A percentile compares a stretch with the other conserved stretches of the same genome.
These are phyloP conservation scores for Caenorhabditis macrosperma DNA, from an alignment of 2,888 invertebrate species.

Conservation along the genomic window DNA sequence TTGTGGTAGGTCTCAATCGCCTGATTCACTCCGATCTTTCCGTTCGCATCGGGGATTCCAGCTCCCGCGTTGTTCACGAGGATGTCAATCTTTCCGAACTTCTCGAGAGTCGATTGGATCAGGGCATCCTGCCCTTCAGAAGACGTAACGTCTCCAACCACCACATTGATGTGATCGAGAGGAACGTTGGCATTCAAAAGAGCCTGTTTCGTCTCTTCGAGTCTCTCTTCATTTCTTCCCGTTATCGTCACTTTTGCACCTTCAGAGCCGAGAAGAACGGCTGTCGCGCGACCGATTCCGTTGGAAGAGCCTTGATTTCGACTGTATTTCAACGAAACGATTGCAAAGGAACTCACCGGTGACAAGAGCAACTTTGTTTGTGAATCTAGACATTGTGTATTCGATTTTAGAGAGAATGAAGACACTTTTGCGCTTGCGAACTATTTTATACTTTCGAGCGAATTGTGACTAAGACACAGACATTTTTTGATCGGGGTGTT, in stretches of 20 bases:
- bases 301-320: constrained; percentile 57
- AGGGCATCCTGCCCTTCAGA: constrained; percentile 41
- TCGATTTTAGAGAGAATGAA: constrained; percentile 20
- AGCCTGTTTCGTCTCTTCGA: constrained; percentile 46
- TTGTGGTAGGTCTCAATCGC: constrained; percentile 31
- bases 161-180: constrained; percentile 22
- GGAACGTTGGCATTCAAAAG: constrained; percentile 24
- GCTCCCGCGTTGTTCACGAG: constrained; percentile 38
- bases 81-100: constrained; percentile 58
- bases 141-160: constrained; percentile 48
- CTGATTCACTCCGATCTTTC: constrained; percentile 33
- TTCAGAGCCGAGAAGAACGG: constrained; percentile 56
- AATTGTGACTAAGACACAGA: constrained; percentile 34
- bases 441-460: not conserved
- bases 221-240: constrained; percentile 55
- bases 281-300: constrained; percentile 63
- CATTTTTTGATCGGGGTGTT: not conserved
- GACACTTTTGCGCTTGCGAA: not conserved
- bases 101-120: constrained; percentile 51
- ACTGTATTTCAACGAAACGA: not conserved
- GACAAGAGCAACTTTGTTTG: constrained; percentile 37
- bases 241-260: constrained; percentile 63
- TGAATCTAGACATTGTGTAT: constrained; percentile 33
- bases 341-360: constrained; percentile 22
- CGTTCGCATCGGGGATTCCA: constrained; percentile 36